These are phyloP conservation scores for Camptogramma bilineatum DNA, from an alignment of 2,888 invertebrate genomes.

Conservation along the genomic window DNA sequence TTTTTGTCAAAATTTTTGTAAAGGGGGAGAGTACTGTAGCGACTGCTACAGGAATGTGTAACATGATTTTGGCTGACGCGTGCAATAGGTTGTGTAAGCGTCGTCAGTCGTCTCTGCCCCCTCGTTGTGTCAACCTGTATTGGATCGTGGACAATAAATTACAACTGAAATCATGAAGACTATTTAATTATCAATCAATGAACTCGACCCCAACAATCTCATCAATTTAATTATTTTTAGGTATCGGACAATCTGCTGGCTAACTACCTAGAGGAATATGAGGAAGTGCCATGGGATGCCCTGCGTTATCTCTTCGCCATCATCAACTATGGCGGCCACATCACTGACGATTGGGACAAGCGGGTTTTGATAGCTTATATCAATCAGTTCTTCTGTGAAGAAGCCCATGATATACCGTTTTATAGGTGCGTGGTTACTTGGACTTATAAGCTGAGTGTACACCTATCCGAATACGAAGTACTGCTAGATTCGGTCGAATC, in stretches of 20 bases:
- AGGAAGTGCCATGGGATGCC: conserved; percentile 96
- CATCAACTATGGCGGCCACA: conserved; percentile 95
- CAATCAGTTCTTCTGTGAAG: conserved; percentile 92
- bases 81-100: too few relatives aligned
- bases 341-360: conserved; percentile 90
- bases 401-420: conserved; percentile 86
- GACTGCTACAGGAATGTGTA: too few relatives aligned
- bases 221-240: conserved; percentile 59
- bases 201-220: not conserved
- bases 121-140: too few relatives aligned
- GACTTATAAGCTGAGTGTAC: not conserved
- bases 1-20: too few relatives aligned
- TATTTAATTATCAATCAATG: too few relatives aligned
- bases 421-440: conserved; percentile 80
- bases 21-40: too few relatives aligned
- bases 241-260: conserved; percentile 93
- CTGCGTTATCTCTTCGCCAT: conserved; percentile 94
- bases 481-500: too few relatives aligned
- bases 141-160: too few relatives aligned
- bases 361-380: conserved; percentile 93
- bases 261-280: conserved; percentile 94
- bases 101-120: too few relatives aligned
- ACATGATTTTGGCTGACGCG: too few relatives aligned
- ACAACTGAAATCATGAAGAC: too few relatives aligned
- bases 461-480: too few relatives aligned